These are phyloP conservation scores for Astropecten irregularis DNA, from an alignment of 53 echinoderm and acorn worm species.

Conservation along the genomic window DNA sequence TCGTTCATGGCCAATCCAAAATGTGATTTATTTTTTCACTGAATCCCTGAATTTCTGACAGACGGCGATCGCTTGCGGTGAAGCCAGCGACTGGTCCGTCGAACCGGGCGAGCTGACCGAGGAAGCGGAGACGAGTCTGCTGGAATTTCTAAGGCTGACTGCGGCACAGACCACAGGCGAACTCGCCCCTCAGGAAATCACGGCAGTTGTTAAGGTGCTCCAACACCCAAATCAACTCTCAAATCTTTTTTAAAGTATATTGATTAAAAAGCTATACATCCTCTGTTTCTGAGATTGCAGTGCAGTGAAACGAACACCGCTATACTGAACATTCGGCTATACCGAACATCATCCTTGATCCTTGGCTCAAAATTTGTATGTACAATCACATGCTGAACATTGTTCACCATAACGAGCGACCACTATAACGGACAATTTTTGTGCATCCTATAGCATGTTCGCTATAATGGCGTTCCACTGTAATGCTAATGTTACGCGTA, in stretches of 20 bases:
- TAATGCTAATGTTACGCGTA: no score
- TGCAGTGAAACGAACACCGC: no score
- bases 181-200: neutral
- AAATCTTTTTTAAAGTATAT: neutral
- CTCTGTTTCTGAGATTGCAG: no score
- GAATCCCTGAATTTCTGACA: neutral
- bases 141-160: conserved; percentile 3
- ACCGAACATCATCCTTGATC: no score
- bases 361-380: no score
- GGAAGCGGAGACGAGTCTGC: neutral
- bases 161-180: neutral
- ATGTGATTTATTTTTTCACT: neutral
- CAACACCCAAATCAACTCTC: no score
- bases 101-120: neutral
- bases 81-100: neutral
- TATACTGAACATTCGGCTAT: no score
- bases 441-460: no score
- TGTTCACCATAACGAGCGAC: no score
- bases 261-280: no score
- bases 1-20: neutral
- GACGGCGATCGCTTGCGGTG: neutral
- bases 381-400: neutral
- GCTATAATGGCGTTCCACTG: no score
- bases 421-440: no score
- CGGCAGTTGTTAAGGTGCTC: conserved; percentile 9